Evolutionary conservation across 2,888 invertebrate genomes (phyloP), one percentile per base, ranked within the genome.

Genomic region (Orthonevra nobilis): DNA sequence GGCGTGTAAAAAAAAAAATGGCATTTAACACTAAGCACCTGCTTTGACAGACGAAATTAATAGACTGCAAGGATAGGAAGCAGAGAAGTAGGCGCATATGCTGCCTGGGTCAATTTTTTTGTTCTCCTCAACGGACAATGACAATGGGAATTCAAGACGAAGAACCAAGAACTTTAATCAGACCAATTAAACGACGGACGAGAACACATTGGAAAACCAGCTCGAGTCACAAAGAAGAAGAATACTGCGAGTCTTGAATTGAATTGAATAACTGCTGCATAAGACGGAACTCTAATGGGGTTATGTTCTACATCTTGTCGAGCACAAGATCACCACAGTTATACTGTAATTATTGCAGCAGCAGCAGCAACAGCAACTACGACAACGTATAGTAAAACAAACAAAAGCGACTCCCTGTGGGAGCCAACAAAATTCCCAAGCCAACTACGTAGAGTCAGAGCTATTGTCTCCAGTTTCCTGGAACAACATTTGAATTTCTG

Each of bases 401-500:
- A 69, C 69, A 69, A 69, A 69, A 69, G 44, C 23, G 50, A 44
- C 64, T 70, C 75, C 77, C 64, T 14, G 46, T 20, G 70, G 46
- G 52, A 30, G 6, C 14, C 17, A n/a, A n/a, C n/a, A n/a, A n/a
- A n/a, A n/a, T n/a, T n/a, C n/a, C n/a, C n/a, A n/a, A n/a, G n/a
- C n/a, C n/a, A n/a, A n/a, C n/a, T n/a, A n/a, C n/a, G n/a, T n/a
- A n/a, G n/a, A n/a, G 54, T 48, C 40, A 64, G 50, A 58, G 60
- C 77, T 54, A 52, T 77, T 77, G 77, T 77, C 70, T 77, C 32
- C 2, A 60, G 60, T 58, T 77, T 70, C 70, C 77, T 77, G 70
- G 70, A 64, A 77, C 70, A 77, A 70, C 77, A 77, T 77, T 77
- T 77, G 70, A 70, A 77, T 70, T 77, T 77, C 70, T 70, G 77